Base-by-base conservation (phyloP, 2,113 vertebrate genomes). In the Urocolius indicus region DNA sequence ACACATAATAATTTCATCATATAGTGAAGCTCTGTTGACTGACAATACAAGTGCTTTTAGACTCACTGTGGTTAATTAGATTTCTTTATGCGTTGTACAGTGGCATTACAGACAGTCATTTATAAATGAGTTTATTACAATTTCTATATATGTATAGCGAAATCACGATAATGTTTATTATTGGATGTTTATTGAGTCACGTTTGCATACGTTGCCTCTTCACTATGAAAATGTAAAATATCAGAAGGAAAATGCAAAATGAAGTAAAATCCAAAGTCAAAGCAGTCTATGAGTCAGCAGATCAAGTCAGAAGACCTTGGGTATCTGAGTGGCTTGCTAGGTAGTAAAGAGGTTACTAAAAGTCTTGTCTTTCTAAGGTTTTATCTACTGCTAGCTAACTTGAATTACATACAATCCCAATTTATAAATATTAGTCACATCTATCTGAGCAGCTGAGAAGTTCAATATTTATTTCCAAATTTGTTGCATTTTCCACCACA, bases 51-150 rank as follows among this genome's bases (percentile, higher is more conserved):
- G 55, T 90, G 87, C 89, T 95, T 67, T 87, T 87, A 52, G 78
- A 87, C 63, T 97, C 79, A 57, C 36, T 69, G 8, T 91, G 36
- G 43, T 95, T 96, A 96, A 97, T 95, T 96, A 92, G 91, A 94
- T 95, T 89, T 95, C 79, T 95, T 86, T 93, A 86, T 81, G 79
- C 87, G 57, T 68, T 84, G 36, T 75, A 89, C 68, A 84, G 45
- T 58, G 76, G 22, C 55, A 67, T 86, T 86, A 49, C 59, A 91
- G 84, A 75, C 58, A 88, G 69, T 90, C 1, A 90, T 81, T 94
- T 92, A 78, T 72, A 93, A 93, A 94, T 84, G 14, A 89, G n/a
- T 90, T 84, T 75, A 90, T 95, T 92, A 72, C 68, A 57, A 84
- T 59, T 51, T 77, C 45, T 74, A 26, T 41, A 49, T 75, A 86